These are phyloP conservation scores for Sinocyclocheilus maitianheensis DNA, from an alignment of 2,113 vertebrate genomes.

Conservation along the genomic window DNA sequence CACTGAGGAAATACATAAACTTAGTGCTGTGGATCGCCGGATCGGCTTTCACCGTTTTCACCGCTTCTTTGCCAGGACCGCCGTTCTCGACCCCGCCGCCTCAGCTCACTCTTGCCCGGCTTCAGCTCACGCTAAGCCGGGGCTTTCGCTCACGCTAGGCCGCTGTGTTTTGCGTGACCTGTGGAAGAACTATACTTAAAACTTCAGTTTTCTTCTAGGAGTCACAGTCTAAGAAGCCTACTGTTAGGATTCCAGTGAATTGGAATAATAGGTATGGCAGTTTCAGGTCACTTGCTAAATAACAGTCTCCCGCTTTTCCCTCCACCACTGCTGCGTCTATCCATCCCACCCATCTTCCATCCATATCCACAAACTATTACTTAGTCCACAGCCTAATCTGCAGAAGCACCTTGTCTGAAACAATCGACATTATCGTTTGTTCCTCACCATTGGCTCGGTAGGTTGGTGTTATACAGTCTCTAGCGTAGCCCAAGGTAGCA, in stretches of 20 bases:
- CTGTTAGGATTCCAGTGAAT: neutral
- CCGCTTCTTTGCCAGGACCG: no score
- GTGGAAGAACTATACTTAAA: neutral
- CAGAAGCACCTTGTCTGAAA: constrained; percentile 32
- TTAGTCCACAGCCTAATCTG: constrained; percentile 24
- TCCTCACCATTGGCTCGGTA: constrained; percentile 9
- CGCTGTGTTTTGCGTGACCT: neutral
- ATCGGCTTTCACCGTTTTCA: no score
- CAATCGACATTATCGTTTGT: constrained; percentile 18
- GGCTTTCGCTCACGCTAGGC: no score
- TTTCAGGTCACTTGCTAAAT: constrained; percentile 39
- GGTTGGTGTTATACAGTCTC: constrained; percentile 16
- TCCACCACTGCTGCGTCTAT: neutral
- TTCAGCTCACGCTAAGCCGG: no score
- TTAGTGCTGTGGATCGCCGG: no score
- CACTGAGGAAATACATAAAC: no score
- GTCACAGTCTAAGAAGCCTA: neutral
- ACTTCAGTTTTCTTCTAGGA: neutral
- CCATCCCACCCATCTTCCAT: constrained; percentile 5
- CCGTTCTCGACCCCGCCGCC: no score
- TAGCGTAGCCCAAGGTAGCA: neutral
- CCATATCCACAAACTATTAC: constrained; percentile 29
- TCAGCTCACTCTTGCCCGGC: no score
- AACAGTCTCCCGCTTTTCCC: neutral
- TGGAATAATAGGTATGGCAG: constrained; percentile 25